Evolutionary conservation across 1,140 invertebrate genomes (phyloP), one percentile per base, ranked within the genome.

Genomic region (Rhynchophorus ferrugineus): DNA sequence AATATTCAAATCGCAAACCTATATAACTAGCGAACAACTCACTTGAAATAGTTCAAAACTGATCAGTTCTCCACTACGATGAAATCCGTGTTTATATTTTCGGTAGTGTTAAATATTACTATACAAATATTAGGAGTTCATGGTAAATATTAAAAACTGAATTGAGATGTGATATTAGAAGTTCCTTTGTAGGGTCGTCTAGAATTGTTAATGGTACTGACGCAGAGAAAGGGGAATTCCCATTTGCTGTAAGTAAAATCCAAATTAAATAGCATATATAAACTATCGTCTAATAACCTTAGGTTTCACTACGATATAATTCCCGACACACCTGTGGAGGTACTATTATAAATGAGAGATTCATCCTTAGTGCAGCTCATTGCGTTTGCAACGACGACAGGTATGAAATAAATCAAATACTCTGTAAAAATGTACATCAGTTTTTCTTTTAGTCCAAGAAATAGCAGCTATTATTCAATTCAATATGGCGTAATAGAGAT

Each of bases 201-300:
- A 46, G 54, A 34, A 59, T 63, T 7, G 61, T 63, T 8, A 63
- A 61, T 34, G 61, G 61, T 20, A 58, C 60, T 2, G 46, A 61
- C 36, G 61, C 61, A 9, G 18, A 58, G 24, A 37, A 44, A 44
- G 61, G 58, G 38, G 61, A 63, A 49, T 54, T 60, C 41, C 60
- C 60, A 16, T 63, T 52, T 42, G 56, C 57, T 33, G 61, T 63
- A 59, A 61, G 51, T 54, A 51, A 3, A 35, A 21, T 18, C 11
- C 42, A 22, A 52, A 17, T 44, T 16, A 29, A 29, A 29, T n/a
- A n/a, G n/a, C n/a, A n/a, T n/a, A n/a, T n/a, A n/a, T n/a, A n/a
- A n/a, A n/a, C n/a, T n/a, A n/a, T n/a, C n/a, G n/a, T n/a, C n/a
- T n/a, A n/a, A 8, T 11, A 21, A 18, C n/a, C 18, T 52, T 54